A percentile compares a stretch with the other conserved stretches of the same genome.
Conservation (phyloP, 2,797 vertebrate species). For the Peromyscus eremicus region DNA sequence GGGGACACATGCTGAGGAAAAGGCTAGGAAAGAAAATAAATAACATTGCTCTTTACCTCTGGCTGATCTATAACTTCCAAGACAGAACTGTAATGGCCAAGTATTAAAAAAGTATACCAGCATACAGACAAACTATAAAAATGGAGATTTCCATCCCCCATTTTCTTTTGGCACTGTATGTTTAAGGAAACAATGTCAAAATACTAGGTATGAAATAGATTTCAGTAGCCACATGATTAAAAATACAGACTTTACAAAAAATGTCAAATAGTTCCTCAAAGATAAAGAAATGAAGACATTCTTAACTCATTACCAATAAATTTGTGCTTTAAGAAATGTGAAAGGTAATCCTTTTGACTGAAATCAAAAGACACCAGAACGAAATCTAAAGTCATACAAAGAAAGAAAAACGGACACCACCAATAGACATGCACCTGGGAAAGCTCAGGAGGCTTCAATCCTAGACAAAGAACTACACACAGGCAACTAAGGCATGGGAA, state of each 20-base stretch:
- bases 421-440: not conserved
- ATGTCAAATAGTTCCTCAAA: not conserved
- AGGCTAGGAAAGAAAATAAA: not conserved
- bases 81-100: conserved; percentile 10
- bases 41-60: not conserved
- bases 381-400: conserved; percentile 25
- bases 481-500: not conserved
- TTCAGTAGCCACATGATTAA: not conserved
- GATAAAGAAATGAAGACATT: conserved; percentile 43
- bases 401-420: not conserved
- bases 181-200: conserved; percentile 12
- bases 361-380: not conserved
- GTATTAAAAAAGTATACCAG: not conserved
- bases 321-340: not conserved
- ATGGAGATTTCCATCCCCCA: not conserved
- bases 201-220: not conserved
- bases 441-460: not conserved
- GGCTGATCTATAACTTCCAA: not conserved
- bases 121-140: not conserved
- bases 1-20: not conserved
- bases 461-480: not conserved
- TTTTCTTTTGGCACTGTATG: not conserved
- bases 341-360: not conserved
- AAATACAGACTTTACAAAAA: not conserved
- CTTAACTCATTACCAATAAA: not conserved